phyloP scores from a whole-genome alignment of 2,888 invertebrate genomes.

The Drosophila helvetica region DNA sequence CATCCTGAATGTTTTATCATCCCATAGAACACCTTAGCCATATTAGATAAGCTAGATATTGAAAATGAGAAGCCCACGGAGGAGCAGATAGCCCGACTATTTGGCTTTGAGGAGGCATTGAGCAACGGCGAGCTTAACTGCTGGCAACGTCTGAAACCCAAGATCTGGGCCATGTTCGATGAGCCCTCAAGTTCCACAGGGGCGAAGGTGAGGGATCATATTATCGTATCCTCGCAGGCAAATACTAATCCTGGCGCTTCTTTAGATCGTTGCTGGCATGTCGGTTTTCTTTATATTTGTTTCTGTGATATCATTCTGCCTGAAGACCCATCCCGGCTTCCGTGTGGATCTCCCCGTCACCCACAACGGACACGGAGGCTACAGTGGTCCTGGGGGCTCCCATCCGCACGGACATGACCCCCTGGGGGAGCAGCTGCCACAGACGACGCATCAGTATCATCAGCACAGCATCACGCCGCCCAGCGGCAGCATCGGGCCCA shows the following conservation, averaged over 20 bases:
- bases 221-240: too few species aligned
- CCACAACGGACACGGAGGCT: constrained; percentile 33
- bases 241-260: background rate
- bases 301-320: constrained; percentile 97
- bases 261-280: constrained; percentile 93
- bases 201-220: constrained; percentile 90
- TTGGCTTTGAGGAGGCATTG: constrained; percentile 95
- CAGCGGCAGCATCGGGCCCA: constrained; percentile 70
- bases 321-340: constrained; percentile 96
- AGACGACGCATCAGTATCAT: constrained; percentile 61
- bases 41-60: constrained; percentile 96
- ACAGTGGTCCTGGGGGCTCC: constrained; percentile 30
- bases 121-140: constrained; percentile 90
- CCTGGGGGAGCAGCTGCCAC: constrained; percentile 66
- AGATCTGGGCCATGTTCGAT: constrained; percentile 97
- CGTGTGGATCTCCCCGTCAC: constrained; percentile 86
- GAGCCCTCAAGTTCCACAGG: constrained; percentile 96
- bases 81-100: constrained; percentile 95
- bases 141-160: constrained; percentile 96
- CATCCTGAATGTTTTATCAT: background rate
- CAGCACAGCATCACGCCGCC: constrained; percentile 69
- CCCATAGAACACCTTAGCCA: constrained; percentile 94
- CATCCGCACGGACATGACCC: constrained; percentile 61
- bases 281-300: constrained; percentile 98
- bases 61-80: constrained; percentile 96